phyloP scores from a whole-genome alignment of 2,888 invertebrate species.

The Macrosoma leucophasiata region DNA sequence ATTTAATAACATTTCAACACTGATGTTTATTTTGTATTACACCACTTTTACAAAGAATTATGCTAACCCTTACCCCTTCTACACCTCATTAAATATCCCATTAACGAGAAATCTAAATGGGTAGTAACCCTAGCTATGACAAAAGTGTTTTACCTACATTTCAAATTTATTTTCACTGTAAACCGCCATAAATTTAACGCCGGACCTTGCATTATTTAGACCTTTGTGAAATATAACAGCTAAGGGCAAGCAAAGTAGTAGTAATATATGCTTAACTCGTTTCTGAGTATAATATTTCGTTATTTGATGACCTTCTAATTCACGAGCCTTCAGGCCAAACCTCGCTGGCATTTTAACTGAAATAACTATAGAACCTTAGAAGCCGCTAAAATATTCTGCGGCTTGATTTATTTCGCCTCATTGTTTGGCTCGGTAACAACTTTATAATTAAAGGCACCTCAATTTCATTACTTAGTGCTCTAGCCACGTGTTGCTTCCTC shows the following conservation, averaged over 20 bases:
- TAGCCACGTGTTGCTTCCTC: slow-evolving; percentile 64
- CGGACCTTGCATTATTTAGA: slow-evolving; percentile 36
- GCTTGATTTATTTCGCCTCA: slow-evolving; percentile 41
- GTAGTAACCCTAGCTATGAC: slow-evolving; percentile 25
- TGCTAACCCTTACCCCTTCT: slow-evolving; percentile 21
- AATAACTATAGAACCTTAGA: slow-evolving; percentile 44
- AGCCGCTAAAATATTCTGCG: slow-evolving; percentile 38
- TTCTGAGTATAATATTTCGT: slow-evolving; percentile 37
- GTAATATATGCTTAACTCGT: slow-evolving; percentile 40
- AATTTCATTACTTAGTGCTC: slow-evolving; percentile 60
- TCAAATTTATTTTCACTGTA: slow-evolving; percentile 31
- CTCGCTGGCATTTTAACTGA: slow-evolving; percentile 36
- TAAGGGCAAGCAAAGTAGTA: slow-evolving; percentile 35
- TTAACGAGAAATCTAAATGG: slow-evolving; percentile 29
- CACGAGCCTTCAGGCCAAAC: slow-evolving; percentile 46
- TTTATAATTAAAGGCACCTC: slow-evolving; percentile 48
- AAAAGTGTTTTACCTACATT: slow-evolving; percentile 31
- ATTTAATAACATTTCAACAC: too few species aligned
- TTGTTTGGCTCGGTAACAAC: slow-evolving; percentile 38
- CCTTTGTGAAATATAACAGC: slow-evolving; percentile 37
- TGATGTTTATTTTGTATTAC: too few species aligned
- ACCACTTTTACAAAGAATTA: too few species aligned
- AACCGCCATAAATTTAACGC: slow-evolving; percentile 38
- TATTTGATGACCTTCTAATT: slow-evolving; percentile 38
- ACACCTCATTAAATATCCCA: slow-evolving; percentile 28